Evolutionary conservation across 2,797 vertebrate genomes (phyloP).

Genomic region (Danio jaintianensis): DNA sequence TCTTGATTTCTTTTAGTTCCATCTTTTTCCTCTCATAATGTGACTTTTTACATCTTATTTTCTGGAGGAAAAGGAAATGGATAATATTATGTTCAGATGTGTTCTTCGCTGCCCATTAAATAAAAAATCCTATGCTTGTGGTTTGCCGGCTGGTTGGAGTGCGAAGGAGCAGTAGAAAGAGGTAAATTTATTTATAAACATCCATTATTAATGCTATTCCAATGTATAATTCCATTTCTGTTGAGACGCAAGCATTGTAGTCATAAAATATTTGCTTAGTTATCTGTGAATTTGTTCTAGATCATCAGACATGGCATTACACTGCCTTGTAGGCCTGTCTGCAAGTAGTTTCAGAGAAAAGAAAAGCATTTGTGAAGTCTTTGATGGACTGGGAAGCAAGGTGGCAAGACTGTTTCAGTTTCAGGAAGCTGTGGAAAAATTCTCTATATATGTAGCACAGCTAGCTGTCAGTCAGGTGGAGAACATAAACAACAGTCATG

Average conservation of each 20-base stretch:
- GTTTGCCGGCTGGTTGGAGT: background rate
- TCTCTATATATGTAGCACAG: background rate
- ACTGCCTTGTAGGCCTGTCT: slow-evolving; percentile 6
- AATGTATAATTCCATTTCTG: slow-evolving; percentile 16
- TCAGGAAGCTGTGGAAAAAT: background rate
- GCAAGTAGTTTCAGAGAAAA: background rate
- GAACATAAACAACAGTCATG: background rate
- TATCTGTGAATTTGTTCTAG: slow-evolving; percentile 4
- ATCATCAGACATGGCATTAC: background rate
- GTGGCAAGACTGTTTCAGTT: background rate
- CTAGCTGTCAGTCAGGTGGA: slow-evolving; percentile 16
- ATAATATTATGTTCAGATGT: background rate
- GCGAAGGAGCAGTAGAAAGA: background rate
- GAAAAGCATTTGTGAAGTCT: background rate
- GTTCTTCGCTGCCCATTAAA: background rate
- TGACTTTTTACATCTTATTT: background rate
- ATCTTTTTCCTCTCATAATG: background rate
- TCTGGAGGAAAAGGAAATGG: background rate
- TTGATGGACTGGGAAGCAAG: background rate
- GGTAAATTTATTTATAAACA: slow-evolving; percentile 31
- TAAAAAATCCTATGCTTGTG: background rate
- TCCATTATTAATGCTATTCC: background rate
- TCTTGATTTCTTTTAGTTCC: background rate
- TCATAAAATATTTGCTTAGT: slow-evolving; percentile 22
- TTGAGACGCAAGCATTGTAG: background rate